Conservation (phyloP, 2,113 vertebrate genomes). For the Melanostigma gelatinosum region DNA sequence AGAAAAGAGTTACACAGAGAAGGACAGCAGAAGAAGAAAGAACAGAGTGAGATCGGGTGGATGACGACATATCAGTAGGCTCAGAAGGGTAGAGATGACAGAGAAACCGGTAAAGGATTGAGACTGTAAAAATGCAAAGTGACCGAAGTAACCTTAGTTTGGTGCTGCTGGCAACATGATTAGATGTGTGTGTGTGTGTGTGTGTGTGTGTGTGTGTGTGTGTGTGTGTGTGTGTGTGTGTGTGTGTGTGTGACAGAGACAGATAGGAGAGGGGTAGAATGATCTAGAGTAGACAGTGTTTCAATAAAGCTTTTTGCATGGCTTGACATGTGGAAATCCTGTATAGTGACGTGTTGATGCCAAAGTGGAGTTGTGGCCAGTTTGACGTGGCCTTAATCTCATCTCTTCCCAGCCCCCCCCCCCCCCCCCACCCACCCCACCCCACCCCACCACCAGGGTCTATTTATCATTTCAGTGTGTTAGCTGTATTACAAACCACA, state of each 20-base stretch:
- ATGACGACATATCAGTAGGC: background rate
- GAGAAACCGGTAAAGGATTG: conserved; percentile 10
- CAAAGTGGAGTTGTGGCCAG: conserved; percentile 60
- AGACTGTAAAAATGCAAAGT: conserved; percentile 18
- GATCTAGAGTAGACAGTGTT: conserved; percentile 44
- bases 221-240: too few species aligned
- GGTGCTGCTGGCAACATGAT: conserved; percentile 25
- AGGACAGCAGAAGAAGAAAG: conserved; percentile 7
- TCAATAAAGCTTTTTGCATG: conserved; percentile 62
- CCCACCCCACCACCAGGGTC: conserved; percentile 2
- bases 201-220: too few species aligned
- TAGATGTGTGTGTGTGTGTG: conserved; percentile 29
- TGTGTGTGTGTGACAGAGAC: conserved; percentile 25
- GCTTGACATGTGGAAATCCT: conserved; percentile 57
- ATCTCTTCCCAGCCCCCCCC: conserved; percentile 23
- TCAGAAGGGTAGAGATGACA: background rate
- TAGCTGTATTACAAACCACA: conserved; percentile 54
- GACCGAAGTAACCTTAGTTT: conserved; percentile 24
- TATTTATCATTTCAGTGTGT: conserved; percentile 54
- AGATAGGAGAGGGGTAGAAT: conserved; percentile 20
- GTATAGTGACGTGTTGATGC: conserved; percentile 58
- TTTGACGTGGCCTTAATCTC: conserved; percentile 72
- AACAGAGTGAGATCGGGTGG: too few species aligned
- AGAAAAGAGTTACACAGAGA: background rate
- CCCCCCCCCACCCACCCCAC: background rate